Conservation (phyloP, 2,113 vertebrate genomes). For the Pterocles burchelli region DNA sequence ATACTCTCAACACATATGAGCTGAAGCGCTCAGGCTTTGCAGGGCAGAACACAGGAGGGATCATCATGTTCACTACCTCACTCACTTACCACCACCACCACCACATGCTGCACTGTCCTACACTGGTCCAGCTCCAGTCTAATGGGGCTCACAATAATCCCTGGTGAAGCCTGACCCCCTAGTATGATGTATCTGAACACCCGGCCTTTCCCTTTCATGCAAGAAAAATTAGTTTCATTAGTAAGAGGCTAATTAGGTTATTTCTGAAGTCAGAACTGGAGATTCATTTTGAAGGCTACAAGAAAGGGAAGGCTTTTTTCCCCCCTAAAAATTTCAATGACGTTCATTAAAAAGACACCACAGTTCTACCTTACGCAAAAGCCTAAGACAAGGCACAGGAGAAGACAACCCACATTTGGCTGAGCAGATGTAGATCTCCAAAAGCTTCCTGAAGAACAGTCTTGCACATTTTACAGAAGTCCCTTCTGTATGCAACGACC, state of each 20-base stretch:
- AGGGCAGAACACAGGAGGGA: neutral
- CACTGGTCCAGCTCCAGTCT: neutral
- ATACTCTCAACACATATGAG: neutral
- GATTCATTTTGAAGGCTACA: neutral
- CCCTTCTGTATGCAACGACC: neutral
- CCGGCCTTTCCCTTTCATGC: neutral
- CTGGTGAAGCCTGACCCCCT: neutral
- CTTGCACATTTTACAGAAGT: neutral
- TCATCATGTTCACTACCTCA: accelerated
- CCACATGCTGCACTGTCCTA: neutral
- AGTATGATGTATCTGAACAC: neutral
- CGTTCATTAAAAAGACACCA: neutral
- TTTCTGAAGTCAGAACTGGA: neutral
- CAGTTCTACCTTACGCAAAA: neutral
- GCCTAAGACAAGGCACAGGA: neutral
- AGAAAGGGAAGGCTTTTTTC: neutral
- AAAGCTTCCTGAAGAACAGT: neutral
- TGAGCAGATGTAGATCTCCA: neutral
- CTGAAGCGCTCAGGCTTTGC: accelerated
- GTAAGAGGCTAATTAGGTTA: neutral
- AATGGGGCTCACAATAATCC: neutral
- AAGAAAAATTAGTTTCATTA: neutral
- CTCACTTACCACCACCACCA: neutral
- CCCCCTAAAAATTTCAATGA: neutral
- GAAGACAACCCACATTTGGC: neutral